Conservation (phyloP, 2,888 invertebrate species). For the Netelia virgata region DNA sequence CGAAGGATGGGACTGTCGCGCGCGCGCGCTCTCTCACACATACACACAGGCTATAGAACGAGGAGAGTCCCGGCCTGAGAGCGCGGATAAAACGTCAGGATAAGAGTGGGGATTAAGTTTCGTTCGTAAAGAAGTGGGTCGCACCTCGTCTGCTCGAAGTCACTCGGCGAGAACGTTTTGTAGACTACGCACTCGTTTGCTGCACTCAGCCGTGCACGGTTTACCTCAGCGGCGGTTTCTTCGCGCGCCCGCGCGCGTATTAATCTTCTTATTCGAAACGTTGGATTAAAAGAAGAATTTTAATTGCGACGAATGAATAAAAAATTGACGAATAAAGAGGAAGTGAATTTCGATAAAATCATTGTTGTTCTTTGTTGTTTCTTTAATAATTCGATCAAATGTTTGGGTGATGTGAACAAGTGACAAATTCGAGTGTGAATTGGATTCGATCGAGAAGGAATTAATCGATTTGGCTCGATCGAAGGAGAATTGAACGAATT, state of each 20-base stretch:
- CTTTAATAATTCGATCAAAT: background rate
- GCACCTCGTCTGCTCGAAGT: constrained; percentile 81
- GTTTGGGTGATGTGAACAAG: constrained; percentile 43
- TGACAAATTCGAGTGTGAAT: constrained; percentile 33
- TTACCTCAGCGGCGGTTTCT: constrained; percentile 41
- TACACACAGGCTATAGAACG: background rate
- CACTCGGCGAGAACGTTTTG: constrained; percentile 80
- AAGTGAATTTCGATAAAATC: constrained; percentile 35
- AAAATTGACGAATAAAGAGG: constrained; percentile 38
- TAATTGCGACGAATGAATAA: background rate
- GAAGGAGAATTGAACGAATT: constrained; percentile 8
- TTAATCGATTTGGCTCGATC: constrained; percentile 15
- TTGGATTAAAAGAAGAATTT: constrained; percentile 7
- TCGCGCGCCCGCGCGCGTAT: background rate
- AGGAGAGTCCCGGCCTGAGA: constrained; percentile 20
- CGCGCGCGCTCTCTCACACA: background rate
- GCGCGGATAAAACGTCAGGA: constrained; percentile 40
- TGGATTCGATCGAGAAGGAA: background rate
- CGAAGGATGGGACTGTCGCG: constrained; percentile 26
- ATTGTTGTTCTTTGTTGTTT: background rate
- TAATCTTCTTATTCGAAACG: background rate
- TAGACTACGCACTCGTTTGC: constrained; percentile 79
- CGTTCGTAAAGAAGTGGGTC: constrained; percentile 82
- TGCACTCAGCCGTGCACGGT: constrained; percentile 78
- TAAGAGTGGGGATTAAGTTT: constrained; percentile 75